Evolutionary conservation across 2,113 vertebrate species (phyloP).

Genomic region (Phaethornis superciliosus): DNA sequence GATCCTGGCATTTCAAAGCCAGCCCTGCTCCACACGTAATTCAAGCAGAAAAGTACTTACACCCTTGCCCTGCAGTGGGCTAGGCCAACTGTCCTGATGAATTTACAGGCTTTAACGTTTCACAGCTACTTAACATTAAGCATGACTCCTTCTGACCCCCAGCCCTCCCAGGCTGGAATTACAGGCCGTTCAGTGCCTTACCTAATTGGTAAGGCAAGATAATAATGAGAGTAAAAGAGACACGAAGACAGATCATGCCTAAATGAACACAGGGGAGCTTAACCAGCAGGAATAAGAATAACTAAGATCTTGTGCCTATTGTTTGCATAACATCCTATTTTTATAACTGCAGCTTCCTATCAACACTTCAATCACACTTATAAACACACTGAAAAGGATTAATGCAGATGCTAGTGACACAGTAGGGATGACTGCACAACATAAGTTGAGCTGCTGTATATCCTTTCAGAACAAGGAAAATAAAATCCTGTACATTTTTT

Average conservation of each 20-base stretch:
- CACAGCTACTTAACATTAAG: slow-evolving; percentile 36
- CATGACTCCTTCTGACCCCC: slow-evolving; percentile 30
- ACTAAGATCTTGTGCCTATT: slow-evolving; percentile 23
- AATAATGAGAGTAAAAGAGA: slow-evolving; percentile 55
- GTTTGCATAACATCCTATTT: slow-evolving; percentile 9
- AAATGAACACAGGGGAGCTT: slow-evolving; percentile 55
- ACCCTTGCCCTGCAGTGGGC: slow-evolving; percentile 8
- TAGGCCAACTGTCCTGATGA: background rate
- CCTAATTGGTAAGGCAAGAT: background rate
- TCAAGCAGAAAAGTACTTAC: background rate
- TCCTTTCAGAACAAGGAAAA: background rate
- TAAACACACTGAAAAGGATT: background rate
- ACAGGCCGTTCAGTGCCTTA: background rate
- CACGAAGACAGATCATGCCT: slow-evolving; percentile 15
- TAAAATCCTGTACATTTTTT: background rate
- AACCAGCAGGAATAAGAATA: slow-evolving; percentile 53
- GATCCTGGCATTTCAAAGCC: slow-evolving; percentile 33
- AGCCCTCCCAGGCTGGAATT: slow-evolving; percentile 35
- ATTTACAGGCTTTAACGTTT: background rate
- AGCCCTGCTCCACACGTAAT: background rate
- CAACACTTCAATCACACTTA: slow-evolving; percentile 29
- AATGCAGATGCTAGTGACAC: background rate
- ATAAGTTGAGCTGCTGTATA: background rate
- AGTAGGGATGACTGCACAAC: background rate
- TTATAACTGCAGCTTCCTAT: slow-evolving; percentile 40